phyloP scores from a whole-genome alignment of 1,140 invertebrate genomes.

The Proales similis region DNA sequence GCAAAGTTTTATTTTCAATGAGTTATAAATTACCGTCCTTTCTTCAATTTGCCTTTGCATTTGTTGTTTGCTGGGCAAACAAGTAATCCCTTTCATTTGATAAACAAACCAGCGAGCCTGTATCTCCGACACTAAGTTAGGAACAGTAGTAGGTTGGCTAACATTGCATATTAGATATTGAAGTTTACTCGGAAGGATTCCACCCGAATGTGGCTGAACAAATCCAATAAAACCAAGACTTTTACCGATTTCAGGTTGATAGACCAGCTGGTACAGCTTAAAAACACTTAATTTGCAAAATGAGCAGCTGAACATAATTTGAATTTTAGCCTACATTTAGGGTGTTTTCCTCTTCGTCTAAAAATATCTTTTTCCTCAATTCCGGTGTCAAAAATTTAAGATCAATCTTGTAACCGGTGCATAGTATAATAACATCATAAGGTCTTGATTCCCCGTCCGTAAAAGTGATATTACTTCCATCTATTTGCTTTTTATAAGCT shows the following conservation, averaged over 20 bases:
- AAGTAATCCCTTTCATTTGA: conserved; percentile 42
- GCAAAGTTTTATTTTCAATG: neutral
- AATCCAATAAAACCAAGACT: conserved; percentile 48
- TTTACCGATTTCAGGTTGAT: conserved; percentile 44
- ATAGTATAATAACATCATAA: conserved; percentile 15
- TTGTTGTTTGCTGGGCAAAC: conserved; percentile 41
- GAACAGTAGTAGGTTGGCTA: neutral
- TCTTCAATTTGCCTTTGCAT: conserved; percentile 43
- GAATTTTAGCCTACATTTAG: conserved; percentile 25
- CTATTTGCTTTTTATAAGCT: conserved; percentile 22
- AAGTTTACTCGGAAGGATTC: conserved; percentile 43
- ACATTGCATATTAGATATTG: neutral
- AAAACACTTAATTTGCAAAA: conserved; percentile 12
- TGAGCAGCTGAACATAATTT: neutral
- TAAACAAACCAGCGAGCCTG: conserved; percentile 49
- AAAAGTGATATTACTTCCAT: neutral
- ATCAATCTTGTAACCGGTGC: conserved; percentile 19
- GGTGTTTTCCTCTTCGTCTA: conserved; percentile 1
- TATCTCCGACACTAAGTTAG: conserved; percentile 44
- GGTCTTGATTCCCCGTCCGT: neutral
- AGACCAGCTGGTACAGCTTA: conserved; percentile 49
- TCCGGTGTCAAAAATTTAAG: conserved; percentile 20
- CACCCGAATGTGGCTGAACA: conserved; percentile 49
- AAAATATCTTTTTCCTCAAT: conserved; percentile 14
- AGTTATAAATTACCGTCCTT: conserved; percentile 38